Percentiles rank a stretch among this genome's conserved stretches.
phyloP scores from a whole-genome alignment of 2,888 invertebrate genomes.

The Acheta domesticus region DNA sequence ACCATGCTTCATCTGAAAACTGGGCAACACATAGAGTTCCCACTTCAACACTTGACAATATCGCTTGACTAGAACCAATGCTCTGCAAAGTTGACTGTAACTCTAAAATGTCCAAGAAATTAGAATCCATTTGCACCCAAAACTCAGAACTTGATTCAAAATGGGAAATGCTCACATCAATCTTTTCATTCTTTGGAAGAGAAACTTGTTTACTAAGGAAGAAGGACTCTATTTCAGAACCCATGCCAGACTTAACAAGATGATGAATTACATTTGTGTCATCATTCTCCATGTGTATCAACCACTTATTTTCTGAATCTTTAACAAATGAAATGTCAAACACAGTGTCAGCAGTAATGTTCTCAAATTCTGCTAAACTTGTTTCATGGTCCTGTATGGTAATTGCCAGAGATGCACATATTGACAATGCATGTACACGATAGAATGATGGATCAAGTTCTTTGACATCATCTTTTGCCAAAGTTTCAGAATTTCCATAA shows the following conservation, averaged over 20 bases:
- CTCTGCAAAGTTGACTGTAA: constrained; percentile 65
- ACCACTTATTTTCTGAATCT: constrained; percentile 45
- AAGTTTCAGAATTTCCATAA: constrained; percentile 65
- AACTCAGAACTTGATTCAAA: constrained; percentile 73
- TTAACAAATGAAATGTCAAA: constrained; percentile 55
- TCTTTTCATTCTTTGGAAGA: background rate
- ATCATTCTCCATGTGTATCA: constrained; percentile 47
- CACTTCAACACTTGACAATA: constrained; percentile 56
- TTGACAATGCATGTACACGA: constrained; percentile 43
- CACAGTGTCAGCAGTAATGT: constrained; percentile 48
- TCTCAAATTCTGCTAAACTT: constrained; percentile 49
- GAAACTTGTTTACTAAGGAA: background rate
- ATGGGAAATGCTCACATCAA: constrained; percentile 60
- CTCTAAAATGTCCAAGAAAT: constrained; percentile 55
- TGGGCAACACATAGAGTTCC: constrained; percentile 70
- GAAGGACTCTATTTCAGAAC: constrained; percentile 42
- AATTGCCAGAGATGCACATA: constrained; percentile 44
- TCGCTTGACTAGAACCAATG: constrained; percentile 50
- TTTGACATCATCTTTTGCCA: constrained; percentile 26
- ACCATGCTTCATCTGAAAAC: constrained; percentile 77
- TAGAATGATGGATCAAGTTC: constrained; percentile 44
- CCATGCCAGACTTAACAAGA: constrained; percentile 46
- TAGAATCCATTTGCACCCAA: constrained; percentile 65
- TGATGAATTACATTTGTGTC: constrained; percentile 54
- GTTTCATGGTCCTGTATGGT: constrained; percentile 46